Evolutionary conservation across 2,888 invertebrate species (phyloP), one percentile per base, ranked within the genome.

Genomic region (Caenorhabditis plicata): DNA sequence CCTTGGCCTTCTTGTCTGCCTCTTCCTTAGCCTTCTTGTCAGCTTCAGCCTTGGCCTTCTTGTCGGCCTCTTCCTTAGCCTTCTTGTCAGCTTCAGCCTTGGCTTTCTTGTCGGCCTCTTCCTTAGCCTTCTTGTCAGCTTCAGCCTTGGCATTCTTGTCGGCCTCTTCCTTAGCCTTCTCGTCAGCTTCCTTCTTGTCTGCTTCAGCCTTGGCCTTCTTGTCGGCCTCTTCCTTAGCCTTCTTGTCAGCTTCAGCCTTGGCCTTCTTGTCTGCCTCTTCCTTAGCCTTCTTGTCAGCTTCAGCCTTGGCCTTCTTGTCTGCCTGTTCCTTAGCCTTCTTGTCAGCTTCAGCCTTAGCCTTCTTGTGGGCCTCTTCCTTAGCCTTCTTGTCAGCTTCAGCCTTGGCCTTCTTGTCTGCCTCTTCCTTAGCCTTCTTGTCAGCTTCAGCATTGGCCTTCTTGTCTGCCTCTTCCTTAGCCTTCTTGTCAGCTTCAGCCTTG

Each of bases 361-460:
- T n/a, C n/a, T n/a, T n/a, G n/a, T n/a, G n/a, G n/a, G n/a, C n/a
- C 17, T 36, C 36, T n/a, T 39, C 15, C 5, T 23, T 26, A 39
- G 15, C n/a, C 17, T 39, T 39, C 25, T 22, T 26, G 13, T 62
- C 53, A 27, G 50, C 44, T 7, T 38, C 47, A 36, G 50, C 26
- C 41, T 57, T 45, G 17, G 33, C 19, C 23, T 41, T 32, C 7
- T 43, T 48, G 1, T 54, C 61, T 20, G 31, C 43, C 4, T 39
- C 22, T 33, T 43, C 23, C 32, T 54, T 52, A 9, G 33, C 36
- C 13, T 32, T n/a, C n/a, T n/a, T n/a, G n/a, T n/a, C n/a, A n/a
- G n/a, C 35, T 13, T 13, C 45, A n/a, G 15, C 33, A 7, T 17
- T 29, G 29, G 29, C 29, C 7, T 9, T 7, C 29, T 41, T 27